Evolutionary conservation across 92 coral and sea anemone genomes (phyloP), one percentile per base, ranked within the genome.

Genomic region (Montipora capitata): DNA sequence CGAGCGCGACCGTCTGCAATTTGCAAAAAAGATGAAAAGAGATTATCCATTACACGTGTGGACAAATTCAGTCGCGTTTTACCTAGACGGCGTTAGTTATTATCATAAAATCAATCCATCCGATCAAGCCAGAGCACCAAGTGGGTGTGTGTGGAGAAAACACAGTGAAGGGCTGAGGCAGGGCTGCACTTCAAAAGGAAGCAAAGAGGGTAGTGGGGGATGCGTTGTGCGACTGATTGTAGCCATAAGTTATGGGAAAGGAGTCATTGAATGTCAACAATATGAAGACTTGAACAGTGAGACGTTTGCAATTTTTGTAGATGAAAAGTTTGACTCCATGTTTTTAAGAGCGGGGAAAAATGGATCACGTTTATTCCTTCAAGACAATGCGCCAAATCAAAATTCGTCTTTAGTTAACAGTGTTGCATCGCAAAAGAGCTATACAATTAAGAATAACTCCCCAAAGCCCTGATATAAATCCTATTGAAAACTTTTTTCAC

Each of bases 1-100:
- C 10, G 1, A 13, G 65, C 3, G 2, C 4, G 4, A 16, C 12
- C 61, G 80, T 27, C 38, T 76, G 5, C 5, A 15, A n/a, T 76
- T 76, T 45, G 80, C 80, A 8, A 76, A 76, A 52, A 7, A 48
- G 10, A 54, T 76, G 62, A n/a, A 57, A 2, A 20, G 15, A 13
- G n/a, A 40, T 17, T 74, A 40, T 48, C 3, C 52, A 38, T n/a
- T 17, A 5, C 16, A 40, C 2, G 59, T 74, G 10, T 40, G 79
- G 79, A 40, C 66, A 3, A 18, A 74, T 7, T n/a, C 8, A 11
- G 27, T 74, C 11, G 63, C 79, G 8, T 74, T 74, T 38, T 74
- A 74, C 18, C 17, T 74, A 18, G 79, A 74, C 59, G 79, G 79
- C 12, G 59, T 74, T 17, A 74, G 79, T 74, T 74, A 41, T 48